Percentiles rank a stretch among this genome's conserved stretches.
These are phyloP conservation scores for Misgurnus anguillicaudatus DNA, from an alignment of 2,113 vertebrate species.

Conservation along the genomic window DNA sequence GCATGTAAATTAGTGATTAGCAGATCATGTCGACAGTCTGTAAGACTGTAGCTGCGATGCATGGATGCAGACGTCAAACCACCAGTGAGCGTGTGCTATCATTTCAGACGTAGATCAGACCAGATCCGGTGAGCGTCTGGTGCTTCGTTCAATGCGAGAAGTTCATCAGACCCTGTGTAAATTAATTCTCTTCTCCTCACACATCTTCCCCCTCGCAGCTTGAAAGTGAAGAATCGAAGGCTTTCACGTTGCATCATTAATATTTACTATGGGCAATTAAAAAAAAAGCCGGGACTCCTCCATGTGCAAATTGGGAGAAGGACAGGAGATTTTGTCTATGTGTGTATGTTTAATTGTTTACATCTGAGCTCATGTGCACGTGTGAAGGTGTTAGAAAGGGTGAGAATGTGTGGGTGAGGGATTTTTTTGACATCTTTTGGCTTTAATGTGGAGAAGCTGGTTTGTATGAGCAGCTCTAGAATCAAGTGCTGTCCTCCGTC, in stretches of 20 bases:
- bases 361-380: neutral
- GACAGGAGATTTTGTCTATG: neutral
- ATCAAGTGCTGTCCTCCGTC: neutral
- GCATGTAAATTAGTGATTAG: conserved; percentile 44
- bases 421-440: conserved; percentile 18
- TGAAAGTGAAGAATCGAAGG: neutral
- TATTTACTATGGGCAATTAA: conserved; percentile 33
- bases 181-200: neutral
- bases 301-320: conserved; percentile 37
- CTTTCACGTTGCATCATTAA: conserved; percentile 5
- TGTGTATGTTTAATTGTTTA: neutral
- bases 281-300: conserved; percentile 18
- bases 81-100: neutral
- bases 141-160: neutral
- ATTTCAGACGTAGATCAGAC: conserved; percentile 1
- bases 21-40: neutral
- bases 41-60: neutral
- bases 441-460: neutral
- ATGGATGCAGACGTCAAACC: neutral
- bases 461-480: neutral
- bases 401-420: neutral
- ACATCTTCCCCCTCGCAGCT: conserved; percentile 5
- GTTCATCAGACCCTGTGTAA: conserved; percentile 23
- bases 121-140: neutral
- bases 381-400: conserved; percentile 17